phyloP scores from a whole-genome alignment of 2,113 vertebrate species.

The Callipepla californica region DNA sequence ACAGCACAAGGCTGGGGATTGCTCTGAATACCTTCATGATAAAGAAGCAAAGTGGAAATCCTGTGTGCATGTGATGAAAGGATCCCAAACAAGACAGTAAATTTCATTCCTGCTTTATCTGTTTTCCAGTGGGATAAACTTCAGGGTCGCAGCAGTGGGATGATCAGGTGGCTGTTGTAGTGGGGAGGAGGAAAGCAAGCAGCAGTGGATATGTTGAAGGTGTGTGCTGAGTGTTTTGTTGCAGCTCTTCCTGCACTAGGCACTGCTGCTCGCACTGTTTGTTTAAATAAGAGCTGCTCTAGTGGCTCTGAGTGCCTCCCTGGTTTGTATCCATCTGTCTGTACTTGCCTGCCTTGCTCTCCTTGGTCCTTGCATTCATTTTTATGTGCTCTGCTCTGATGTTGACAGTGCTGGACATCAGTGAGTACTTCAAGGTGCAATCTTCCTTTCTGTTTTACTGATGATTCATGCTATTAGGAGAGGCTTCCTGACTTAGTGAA shows the following conservation, averaged over 20 bases:
- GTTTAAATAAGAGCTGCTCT: neutral
- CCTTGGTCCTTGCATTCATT: neutral
- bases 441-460: neutral
- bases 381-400: fast-evolving
- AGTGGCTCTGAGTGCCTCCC: neutral
- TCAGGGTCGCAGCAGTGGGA: neutral
- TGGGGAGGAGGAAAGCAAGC: neutral
- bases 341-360: neutral
- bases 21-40: neutral
- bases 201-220: neutral
- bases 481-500: neutral
- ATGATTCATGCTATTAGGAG: neutral
- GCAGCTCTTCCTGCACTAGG: neutral
- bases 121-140: neutral
- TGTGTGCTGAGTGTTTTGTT: neutral
- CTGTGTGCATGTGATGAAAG: fast-evolving
- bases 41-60: neutral
- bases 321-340: neutral
- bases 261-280: neutral
- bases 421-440: neutral
- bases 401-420: neutral
- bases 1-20: neutral
- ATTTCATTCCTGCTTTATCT: neutral
- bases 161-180: neutral
- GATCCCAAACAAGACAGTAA: neutral